Evolutionary conservation across 2,797 vertebrate genomes (phyloP).

Genomic region (Leptodactylus fallax): DNA sequence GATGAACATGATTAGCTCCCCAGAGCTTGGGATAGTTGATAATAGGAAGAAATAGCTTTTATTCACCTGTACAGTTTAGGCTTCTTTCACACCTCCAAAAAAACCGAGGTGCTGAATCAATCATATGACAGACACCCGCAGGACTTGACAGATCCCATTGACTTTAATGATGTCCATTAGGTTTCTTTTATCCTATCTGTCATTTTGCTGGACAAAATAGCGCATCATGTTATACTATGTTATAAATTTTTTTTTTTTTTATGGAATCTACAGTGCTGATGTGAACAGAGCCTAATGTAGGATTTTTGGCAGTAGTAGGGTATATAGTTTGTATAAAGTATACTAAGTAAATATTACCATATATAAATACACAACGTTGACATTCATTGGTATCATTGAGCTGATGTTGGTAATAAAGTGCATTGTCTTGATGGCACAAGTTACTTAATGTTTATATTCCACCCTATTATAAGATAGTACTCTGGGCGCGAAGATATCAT

Average conservation of each 20-base stretch:
- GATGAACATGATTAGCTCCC: not conserved
- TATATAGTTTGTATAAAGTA: not conserved
- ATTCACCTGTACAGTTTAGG: not conserved
- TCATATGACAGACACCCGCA: no score
- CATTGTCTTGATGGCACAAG: not conserved
- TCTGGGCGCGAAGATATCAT: constrained; percentile 41
- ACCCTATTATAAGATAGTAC: not conserved
- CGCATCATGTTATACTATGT: no score
- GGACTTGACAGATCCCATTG: no score
- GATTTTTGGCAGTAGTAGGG: no score
- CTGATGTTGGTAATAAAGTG: not conserved
- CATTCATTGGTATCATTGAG: not conserved
- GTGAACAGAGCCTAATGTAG: no score
- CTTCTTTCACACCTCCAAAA: no score
- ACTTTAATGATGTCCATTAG: no score
- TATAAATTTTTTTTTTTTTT: no score
- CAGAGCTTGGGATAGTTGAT: not conserved
- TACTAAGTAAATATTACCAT: not conserved
- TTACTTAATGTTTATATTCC: not conserved
- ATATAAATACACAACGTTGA: not conserved
- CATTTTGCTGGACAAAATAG: no score
- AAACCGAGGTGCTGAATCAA: no score
- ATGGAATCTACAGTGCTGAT: no score
- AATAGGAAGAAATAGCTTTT: not conserved
- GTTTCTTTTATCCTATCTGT: no score